Conservation (phyloP, 1,140 invertebrate species). For the Hyposmocoma kahamanoa region DNA sequence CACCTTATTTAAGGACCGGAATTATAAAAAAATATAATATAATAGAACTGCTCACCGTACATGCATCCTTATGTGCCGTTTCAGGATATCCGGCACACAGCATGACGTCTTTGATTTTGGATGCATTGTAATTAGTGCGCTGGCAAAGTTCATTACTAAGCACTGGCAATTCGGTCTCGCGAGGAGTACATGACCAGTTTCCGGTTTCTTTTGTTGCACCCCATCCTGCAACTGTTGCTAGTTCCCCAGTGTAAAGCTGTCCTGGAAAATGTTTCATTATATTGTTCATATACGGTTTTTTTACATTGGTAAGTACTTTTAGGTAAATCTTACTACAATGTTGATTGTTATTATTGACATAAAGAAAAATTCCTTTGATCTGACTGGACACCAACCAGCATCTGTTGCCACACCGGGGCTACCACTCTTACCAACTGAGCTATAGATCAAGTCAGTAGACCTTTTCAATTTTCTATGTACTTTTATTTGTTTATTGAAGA, state of each 20-base stretch:
- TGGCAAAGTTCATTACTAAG: slow-evolving; percentile 84
- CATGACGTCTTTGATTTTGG: slow-evolving; percentile 90
- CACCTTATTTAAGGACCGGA: too few relatives aligned
- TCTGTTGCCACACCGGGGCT: too few relatives aligned
- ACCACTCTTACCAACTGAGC: too few relatives aligned
- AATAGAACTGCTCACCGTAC: slow-evolving; percentile 76
- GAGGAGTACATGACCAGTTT: slow-evolving; percentile 84
- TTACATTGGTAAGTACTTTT: too few relatives aligned
- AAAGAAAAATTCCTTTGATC: too few relatives aligned
- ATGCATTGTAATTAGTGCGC: slow-evolving; percentile 83
- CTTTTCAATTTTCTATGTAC: too few relatives aligned
- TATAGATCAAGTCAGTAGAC: too few relatives aligned
- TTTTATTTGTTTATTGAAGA: too few relatives aligned
- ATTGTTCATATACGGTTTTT: background rate
- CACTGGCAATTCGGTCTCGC: slow-evolving; percentile 87
- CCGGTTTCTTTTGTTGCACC: slow-evolving; percentile 86
- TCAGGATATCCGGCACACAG: slow-evolving; percentile 87
- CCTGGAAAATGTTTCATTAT: slow-evolving; percentile 68
- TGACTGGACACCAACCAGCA: too few relatives aligned
- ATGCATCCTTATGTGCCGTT: slow-evolving; percentile 86
- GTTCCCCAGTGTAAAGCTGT: slow-evolving; percentile 77
- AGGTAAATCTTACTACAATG: too few relatives aligned
- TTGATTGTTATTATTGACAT: too few relatives aligned
- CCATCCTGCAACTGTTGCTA: slow-evolving; percentile 87
- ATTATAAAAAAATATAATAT: slow-evolving; percentile 5